Evolutionary conservation across 2,113 vertebrate genomes (phyloP), one percentile per base, ranked within the genome.

Genomic region (Eolophus roseicapilla): DNA sequence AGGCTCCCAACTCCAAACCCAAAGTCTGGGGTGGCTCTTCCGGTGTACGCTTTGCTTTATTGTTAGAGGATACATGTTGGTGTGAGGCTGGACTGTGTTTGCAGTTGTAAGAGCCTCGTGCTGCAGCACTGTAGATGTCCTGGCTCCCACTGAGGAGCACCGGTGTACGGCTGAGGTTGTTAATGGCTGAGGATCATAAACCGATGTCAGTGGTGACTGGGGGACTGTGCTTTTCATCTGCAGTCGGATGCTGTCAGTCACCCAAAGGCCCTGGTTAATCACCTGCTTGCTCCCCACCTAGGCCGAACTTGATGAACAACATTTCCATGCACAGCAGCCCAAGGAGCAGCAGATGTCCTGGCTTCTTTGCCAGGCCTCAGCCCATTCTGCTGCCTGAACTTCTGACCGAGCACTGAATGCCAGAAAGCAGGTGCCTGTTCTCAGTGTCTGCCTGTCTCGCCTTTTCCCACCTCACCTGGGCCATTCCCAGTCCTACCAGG

Each of bases 271-370:
- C 55, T 46, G 50, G 5, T 64, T 92, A 71, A 87, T 92, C 64
- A 86, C 86, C 89, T 95, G 70, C 73, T 92, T 91, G 74, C 81
- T 95, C 91, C 89, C 77, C 55, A 19, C 86, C 82, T 47, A 3
- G 44, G 62, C 91, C 82, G 65, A 76, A 31, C 81, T 87, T 63
- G 85, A 55, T 87, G 65, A 90, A 1, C 88, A 85, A 60, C 84
- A 63, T 47, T 94, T 87, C 64, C 69, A 18, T 12, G 69, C 35
- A 23, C 78, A 52, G 64, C 92, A 96, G 79, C 77, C 69, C n/a
- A 18, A 39, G 86, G 60, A 92, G 80, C 80, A 94, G 92, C 95
- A 87, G 87, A 70, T 70, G 49, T 90, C 88, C 49, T 90, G 92
- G 63, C 43, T 55, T 93, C 53, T 37, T 92, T 77, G 46, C 85